Evolutionary conservation across 2,113 vertebrate species (phyloP).

Genomic region (Trichomycterus rosablanca): DNA sequence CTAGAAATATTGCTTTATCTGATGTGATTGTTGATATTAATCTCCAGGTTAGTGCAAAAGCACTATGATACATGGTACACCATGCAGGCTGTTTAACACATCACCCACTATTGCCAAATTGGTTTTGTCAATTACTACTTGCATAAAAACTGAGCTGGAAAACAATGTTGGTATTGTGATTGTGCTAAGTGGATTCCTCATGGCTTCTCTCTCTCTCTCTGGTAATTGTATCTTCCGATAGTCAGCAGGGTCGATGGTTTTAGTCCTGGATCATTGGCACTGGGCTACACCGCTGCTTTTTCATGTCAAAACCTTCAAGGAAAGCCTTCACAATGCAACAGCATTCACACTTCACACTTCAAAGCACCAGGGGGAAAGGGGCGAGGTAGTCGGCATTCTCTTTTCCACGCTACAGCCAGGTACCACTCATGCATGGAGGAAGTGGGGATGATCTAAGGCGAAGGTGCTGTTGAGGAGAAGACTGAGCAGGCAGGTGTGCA

Average conservation of each 20-base stretch:
- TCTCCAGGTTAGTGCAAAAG: neutral
- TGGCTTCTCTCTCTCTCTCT: constrained; percentile 50
- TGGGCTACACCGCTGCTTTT: constrained; percentile 70
- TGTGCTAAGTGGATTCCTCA: constrained; percentile 54
- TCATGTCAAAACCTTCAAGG: constrained; percentile 75
- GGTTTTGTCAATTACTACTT: constrained; percentile 16
- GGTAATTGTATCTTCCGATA: constrained; percentile 71
- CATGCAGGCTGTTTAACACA: constrained; percentile 1
- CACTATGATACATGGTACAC: neutral
- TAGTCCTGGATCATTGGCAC: constrained; percentile 72
- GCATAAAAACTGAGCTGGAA: neutral
- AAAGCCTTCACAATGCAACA: constrained; percentile 65
- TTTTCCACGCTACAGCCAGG: constrained; percentile 62
- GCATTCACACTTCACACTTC: constrained; percentile 74
- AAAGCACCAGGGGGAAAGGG: constrained; percentile 60
- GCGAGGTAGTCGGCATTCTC: constrained; percentile 58
- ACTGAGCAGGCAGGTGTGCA: constrained; percentile 71
- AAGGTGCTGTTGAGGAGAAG: constrained; percentile 68
- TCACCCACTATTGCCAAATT: neutral
- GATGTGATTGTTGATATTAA: neutral
- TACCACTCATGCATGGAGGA: constrained; percentile 69
- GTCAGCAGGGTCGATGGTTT: constrained; percentile 69
- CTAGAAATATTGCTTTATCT: neutral
- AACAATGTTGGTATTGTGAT: neutral
- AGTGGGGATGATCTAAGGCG: constrained; percentile 74